phyloP scores from a whole-genome alignment of 2,888 invertebrate genomes.

The Coelinius sp. region DNA sequence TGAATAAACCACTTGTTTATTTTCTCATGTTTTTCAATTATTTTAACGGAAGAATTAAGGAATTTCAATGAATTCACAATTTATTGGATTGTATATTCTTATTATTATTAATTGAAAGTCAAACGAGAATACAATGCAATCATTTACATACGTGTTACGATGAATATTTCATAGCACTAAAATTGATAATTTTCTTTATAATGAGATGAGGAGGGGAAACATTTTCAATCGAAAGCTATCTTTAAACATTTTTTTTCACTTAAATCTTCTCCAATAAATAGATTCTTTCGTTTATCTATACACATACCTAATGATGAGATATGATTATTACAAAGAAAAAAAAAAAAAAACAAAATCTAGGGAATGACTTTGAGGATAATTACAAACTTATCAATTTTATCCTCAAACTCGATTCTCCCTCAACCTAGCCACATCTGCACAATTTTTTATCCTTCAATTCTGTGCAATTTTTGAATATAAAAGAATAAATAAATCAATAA shows the following conservation, averaged over 20 bases:
- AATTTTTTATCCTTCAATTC: slow-evolving; percentile 30
- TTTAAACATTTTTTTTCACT: slow-evolving; percentile 15
- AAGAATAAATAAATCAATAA: slow-evolving; percentile 40
- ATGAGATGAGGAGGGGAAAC: slow-evolving; percentile 35
- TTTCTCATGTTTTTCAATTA: neutral
- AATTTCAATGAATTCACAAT: neutral
- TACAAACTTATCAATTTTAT: slow-evolving; percentile 33
- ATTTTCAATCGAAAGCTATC: slow-evolving; percentile 13
- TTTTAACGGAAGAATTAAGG: neutral
- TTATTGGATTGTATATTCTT: slow-evolving; percentile 14
- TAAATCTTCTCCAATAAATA: slow-evolving; percentile 12
- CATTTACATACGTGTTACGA: slow-evolving; percentile 58
- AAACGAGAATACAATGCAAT: slow-evolving; percentile 61
- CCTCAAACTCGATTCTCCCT: slow-evolving; percentile 38
- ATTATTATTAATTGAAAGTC: slow-evolving; percentile 51
- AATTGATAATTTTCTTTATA: slow-evolving; percentile 40
- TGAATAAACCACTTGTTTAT: neutral
- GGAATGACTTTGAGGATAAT: slow-evolving; percentile 8
- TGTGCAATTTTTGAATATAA: slow-evolving; percentile 31
- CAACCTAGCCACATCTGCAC: slow-evolving; percentile 44
- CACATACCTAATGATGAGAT: slow-evolving; percentile 23
- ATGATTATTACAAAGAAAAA: slow-evolving; percentile 5
- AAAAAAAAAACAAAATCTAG: neutral
- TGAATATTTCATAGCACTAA: slow-evolving; percentile 50
- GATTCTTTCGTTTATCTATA: slow-evolving; percentile 33